A percentile compares a stretch with the other conserved stretches of the same genome.
phyloP scores from a whole-genome alignment of 2,888 invertebrate species.

The Pantelozetes paolii region DNA sequence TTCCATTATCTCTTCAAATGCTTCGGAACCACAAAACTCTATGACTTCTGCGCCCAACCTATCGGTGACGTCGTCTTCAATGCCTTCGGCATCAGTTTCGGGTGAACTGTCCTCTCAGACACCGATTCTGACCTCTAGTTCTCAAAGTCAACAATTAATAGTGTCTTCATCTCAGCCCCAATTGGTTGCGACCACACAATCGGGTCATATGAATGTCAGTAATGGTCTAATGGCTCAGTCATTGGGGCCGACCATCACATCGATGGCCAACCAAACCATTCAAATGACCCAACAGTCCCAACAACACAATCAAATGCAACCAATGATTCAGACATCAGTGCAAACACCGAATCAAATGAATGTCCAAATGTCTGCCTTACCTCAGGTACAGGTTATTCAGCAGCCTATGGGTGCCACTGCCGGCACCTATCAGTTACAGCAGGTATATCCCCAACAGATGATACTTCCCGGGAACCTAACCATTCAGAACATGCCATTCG shows the following conservation, averaged over 20 bases:
- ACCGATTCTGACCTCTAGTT: not conserved
- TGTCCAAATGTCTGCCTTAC: constrained; percentile 8
- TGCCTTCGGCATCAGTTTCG: not conserved
- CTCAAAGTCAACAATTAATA: constrained; percentile 19
- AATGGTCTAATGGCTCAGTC: not conserved
- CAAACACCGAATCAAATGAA: not conserved
- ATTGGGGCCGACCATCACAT: not conserved
- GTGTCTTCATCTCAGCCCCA: constrained; percentile 22
- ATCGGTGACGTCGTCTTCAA: not conserved
- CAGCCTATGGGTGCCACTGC: not conserved
- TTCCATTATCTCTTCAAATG: not conserved
- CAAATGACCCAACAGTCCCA: constrained; percentile 9
- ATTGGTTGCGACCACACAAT: not conserved
- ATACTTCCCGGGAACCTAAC: not conserved
- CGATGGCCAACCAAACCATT: not conserved
- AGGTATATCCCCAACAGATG: constrained; percentile 21
- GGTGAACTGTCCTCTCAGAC: not conserved
- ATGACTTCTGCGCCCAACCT: not conserved
- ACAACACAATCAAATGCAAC: constrained; percentile 5
- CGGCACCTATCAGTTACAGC: constrained; percentile 6
- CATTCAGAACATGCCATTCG: constrained; percentile 10
- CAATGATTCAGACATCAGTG: not conserved
- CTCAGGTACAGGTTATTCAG: constrained; percentile 18
- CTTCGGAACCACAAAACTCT: not conserved
- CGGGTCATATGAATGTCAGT: not conserved